Evolutionary conservation across 2,113 vertebrate genomes (phyloP).

Genomic region (Ictalurus punctatus): DNA sequence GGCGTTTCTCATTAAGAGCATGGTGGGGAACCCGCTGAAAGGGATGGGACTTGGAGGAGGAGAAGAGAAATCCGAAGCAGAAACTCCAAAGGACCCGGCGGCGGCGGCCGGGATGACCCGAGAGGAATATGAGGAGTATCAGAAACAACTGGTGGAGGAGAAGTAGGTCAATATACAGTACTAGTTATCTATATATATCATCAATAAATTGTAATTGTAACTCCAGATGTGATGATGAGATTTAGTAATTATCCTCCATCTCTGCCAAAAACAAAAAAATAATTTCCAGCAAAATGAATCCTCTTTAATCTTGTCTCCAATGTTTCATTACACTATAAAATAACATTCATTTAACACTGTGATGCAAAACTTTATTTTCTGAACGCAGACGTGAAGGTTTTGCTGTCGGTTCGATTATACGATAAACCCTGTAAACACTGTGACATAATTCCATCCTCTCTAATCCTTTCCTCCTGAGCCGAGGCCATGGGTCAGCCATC

Average conservation of each 20-base stretch:
- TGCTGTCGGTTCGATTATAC: background rate
- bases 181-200: background rate
- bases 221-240: background rate
- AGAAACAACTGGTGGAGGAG: conserved; percentile 96
- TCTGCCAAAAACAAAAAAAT: background rate
- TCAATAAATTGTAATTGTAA: background rate
- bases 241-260: background rate
- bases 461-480: conserved; percentile 15
- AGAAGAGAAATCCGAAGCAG: conserved; percentile 85
- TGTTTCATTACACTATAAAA: background rate
- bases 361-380: background rate
- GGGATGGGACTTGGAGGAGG: conserved; percentile 88
- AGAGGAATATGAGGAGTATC: conserved; percentile 96
- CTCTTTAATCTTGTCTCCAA: background rate
- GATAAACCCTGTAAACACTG: background rate
- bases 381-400: background rate
- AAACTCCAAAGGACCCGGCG: conserved; percentile 82
- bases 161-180: conserved; percentile 82
- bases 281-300: background rate
- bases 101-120: conserved; percentile 92
- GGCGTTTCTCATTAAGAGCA: conserved; percentile 93
- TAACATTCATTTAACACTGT: background rate
- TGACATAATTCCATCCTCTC: conserved; percentile 10
- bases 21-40: conserved; percentile 90
- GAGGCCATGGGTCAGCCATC: conserved; percentile 4